Evolutionary conservation across 2,888 invertebrate genomes (phyloP).

Genomic region (Leptinotarsa haldemani): DNA sequence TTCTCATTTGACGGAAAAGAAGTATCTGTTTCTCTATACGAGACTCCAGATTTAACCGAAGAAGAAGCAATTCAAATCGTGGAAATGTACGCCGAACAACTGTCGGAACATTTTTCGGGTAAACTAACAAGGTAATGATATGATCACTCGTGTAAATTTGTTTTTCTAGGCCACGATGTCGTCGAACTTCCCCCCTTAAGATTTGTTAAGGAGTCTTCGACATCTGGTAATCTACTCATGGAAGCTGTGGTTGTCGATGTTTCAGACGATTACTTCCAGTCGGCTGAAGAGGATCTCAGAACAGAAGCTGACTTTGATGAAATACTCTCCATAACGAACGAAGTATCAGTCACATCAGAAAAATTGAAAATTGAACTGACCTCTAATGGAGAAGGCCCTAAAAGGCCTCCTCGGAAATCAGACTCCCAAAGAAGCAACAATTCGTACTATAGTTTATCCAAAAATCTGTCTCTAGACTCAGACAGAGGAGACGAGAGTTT

Average conservation of each 20-base stretch:
- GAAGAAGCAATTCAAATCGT: constrained; percentile 92
- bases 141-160: constrained; percentile 35
- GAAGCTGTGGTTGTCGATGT: constrained; percentile 93
- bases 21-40: constrained; percentile 90
- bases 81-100: constrained; percentile 94
- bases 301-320: constrained; percentile 91
- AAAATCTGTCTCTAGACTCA: constrained; percentile 72
- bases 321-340: constrained; percentile 81
- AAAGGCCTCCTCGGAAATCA: constrained; percentile 74
- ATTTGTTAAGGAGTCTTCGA: constrained; percentile 90
- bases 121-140: constrained; percentile 39
- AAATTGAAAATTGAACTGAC: constrained; percentile 67
- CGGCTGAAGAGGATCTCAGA: constrained; percentile 84
- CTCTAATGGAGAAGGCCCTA: constrained; percentile 71
- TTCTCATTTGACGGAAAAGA: constrained; percentile 93
- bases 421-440: constrained; percentile 70
- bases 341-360: constrained; percentile 71
- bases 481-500: constrained; percentile 66
- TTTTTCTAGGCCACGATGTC: constrained; percentile 77
- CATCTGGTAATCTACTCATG: constrained; percentile 88
- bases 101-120: constrained; percentile 86
- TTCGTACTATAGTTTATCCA: constrained; percentile 72
- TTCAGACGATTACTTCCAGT: constrained; percentile 83
- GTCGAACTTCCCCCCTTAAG: constrained; percentile 88
- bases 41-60: constrained; percentile 92